Percentiles rank a stretch among this genome's conserved stretches.
Conservation (phyloP, 2,113 vertebrate species). For the Eubucco bourcierii region DNA sequence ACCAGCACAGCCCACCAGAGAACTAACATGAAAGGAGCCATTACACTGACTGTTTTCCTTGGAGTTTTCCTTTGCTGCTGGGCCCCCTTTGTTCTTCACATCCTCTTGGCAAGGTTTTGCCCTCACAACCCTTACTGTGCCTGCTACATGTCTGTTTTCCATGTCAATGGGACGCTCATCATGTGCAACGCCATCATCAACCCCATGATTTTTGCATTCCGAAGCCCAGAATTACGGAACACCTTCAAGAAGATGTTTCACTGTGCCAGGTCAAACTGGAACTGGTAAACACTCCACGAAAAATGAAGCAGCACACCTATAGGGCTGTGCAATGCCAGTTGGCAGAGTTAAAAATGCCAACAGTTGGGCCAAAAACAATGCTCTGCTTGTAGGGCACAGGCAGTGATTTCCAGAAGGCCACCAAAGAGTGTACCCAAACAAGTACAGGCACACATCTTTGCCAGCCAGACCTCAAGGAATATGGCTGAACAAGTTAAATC, state of each 20-base stretch:
- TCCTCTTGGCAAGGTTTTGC: slow-evolving; percentile 87
- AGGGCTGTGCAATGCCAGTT: not conserved
- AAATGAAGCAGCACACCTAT: not conserved
- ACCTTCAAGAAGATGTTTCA: slow-evolving; percentile 88
- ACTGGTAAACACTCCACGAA: not conserved
- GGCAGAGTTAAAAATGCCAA: not conserved
- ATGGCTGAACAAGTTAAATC: not conserved
- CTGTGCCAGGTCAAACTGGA: slow-evolving; percentile 58
- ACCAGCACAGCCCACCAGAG: slow-evolving; percentile 58
- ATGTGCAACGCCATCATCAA: slow-evolving; percentile 92
- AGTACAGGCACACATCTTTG: not conserved
- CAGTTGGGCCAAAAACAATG: not conserved
- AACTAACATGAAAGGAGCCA: slow-evolving; percentile 83
- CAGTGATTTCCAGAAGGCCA: not conserved
- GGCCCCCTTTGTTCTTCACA: slow-evolving; percentile 91
- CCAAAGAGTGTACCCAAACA: not conserved
- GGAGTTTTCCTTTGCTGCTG: slow-evolving; percentile 92
- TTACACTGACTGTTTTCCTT: slow-evolving; percentile 91
- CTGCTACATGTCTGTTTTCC: slow-evolving; percentile 92
- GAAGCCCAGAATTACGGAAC: slow-evolving; percentile 84
- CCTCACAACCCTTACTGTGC: slow-evolving; percentile 91
- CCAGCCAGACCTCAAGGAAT: not conserved
- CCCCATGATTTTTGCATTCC: slow-evolving; percentile 94
- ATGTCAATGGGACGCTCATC: slow-evolving; percentile 87
- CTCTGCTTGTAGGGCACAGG: not conserved